Evolutionary conservation across 2,797 vertebrate genomes (phyloP).

Genomic region (Buphagus erythrorhynchus): DNA sequence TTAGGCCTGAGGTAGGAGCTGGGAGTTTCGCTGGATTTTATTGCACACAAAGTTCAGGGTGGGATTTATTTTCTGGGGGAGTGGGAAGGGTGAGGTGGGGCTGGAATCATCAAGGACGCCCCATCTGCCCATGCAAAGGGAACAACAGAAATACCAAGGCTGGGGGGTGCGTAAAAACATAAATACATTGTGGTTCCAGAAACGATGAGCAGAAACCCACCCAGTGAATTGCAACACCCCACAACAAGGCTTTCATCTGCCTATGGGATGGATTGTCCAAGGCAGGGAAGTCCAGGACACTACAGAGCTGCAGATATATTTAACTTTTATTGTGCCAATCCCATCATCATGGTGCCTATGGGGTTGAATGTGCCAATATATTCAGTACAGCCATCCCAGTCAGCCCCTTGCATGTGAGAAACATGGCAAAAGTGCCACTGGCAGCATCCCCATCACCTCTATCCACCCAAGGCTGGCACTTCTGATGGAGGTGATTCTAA

Average conservation of each 20-base stretch:
- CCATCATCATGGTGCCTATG: accelerated
- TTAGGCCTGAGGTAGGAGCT: not conserved
- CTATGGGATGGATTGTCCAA: not conserved
- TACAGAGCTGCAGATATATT: not conserved
- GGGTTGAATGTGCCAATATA: not conserved
- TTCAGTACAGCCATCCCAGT: not conserved
- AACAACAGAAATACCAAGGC: not conserved
- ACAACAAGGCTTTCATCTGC: not conserved
- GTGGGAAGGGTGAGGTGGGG: not conserved
- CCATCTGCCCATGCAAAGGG: not conserved
- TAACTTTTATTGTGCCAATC: not conserved
- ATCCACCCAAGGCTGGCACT: not conserved
- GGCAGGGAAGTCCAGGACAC: not conserved
- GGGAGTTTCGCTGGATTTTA: not conserved
- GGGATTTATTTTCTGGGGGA: not conserved
- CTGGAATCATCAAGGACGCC: accelerated
- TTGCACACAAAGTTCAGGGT: conserved; percentile 1
- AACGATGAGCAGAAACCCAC: not conserved
- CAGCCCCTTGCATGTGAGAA: not conserved
- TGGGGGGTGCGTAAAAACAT: not conserved
- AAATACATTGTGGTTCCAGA: not conserved
- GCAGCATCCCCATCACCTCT: not conserved
- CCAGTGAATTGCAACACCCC: not conserved
- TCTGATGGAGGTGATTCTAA: not conserved
- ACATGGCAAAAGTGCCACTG: accelerated